Evolutionary conservation across 2,113 vertebrate genomes (phyloP).

Genomic region (Apus apus): DNA sequence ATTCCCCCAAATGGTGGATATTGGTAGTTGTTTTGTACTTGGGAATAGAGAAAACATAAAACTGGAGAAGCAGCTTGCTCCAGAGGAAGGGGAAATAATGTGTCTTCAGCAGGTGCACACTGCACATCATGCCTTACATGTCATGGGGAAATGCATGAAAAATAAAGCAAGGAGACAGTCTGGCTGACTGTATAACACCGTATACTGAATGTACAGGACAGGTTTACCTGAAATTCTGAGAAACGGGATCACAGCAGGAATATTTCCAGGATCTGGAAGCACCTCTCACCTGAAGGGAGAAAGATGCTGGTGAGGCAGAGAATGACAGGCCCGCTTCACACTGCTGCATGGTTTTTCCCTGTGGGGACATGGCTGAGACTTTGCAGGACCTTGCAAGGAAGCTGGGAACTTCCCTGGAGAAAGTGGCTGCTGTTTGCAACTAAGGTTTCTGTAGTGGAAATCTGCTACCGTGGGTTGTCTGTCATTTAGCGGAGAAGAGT

Average conservation of each 20-base stretch:
- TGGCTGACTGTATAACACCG: background rate
- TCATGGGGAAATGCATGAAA: background rate
- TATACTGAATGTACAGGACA: accelerated
- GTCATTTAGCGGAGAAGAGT: background rate
- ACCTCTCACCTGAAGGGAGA: background rate
- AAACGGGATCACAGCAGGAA: background rate
- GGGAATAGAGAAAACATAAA: background rate
- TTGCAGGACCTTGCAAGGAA: background rate
- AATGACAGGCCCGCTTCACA: background rate
- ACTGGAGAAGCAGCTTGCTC: background rate
- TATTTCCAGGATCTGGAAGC: background rate
- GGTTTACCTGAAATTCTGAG: background rate
- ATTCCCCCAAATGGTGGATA: background rate
- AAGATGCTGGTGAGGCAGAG: background rate
- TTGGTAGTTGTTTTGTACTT: background rate
- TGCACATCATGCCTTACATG: accelerated
- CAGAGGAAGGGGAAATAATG: background rate
- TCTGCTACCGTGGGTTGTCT: background rate
- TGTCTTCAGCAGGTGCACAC: background rate
- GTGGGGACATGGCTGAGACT: background rate
- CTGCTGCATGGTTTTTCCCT: background rate
- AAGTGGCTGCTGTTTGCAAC: background rate
- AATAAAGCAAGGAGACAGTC: background rate
- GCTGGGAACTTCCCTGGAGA: background rate
- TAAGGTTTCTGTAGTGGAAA: background rate